phyloP scores from a whole-genome alignment of 2,797 vertebrate species.

The Gadopsis marmoratus region DNA sequence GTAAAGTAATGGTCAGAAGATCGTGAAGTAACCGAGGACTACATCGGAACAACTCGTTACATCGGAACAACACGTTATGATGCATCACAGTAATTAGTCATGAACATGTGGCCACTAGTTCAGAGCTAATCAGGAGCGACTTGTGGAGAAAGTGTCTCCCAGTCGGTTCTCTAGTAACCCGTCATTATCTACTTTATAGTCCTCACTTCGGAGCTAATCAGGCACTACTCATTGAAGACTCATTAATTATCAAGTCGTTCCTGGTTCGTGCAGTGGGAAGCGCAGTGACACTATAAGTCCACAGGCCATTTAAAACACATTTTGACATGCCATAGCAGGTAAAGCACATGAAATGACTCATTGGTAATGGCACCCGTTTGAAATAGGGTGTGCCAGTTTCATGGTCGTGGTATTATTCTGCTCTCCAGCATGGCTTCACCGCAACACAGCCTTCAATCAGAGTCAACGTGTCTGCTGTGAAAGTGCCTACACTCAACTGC shows the following conservation, averaged over 20 bases:
- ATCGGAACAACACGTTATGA: too few species aligned
- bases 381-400: constrained; percentile 2
- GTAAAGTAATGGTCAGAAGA: too few species aligned
- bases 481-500: too few species aligned
- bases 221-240: neutral
- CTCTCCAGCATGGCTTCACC: neutral
- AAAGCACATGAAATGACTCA: neutral
- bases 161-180: neutral
- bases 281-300: too few species aligned
- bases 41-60: too few species aligned
- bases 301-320: neutral
- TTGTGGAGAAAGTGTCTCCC: too few species aligned
- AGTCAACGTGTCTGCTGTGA: neutral
- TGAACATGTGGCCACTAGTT: too few species aligned
- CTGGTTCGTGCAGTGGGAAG: neutral
- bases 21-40: too few species aligned
- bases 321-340: neutral
- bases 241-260: neutral
- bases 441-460: neutral
- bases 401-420: neutral
- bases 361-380: neutral
- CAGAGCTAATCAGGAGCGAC: too few species aligned
- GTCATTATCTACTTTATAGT: neutral
- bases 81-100: too few species aligned
- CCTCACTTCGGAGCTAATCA: neutral